Evolutionary conservation across 2,113 vertebrate species (phyloP).

Genomic region (Pluvianellus socialis): DNA sequence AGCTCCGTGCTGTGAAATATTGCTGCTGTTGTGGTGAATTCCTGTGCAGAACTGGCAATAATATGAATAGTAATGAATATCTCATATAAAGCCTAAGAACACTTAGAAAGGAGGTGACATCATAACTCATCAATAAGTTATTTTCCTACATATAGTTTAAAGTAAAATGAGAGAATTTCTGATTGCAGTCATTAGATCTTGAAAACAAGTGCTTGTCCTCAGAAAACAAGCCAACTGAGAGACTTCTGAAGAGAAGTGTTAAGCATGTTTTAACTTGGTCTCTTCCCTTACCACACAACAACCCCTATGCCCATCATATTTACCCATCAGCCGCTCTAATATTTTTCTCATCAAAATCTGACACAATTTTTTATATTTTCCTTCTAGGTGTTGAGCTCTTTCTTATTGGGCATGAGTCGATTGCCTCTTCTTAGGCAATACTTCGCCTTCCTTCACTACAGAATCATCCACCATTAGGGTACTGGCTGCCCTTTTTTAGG

Average conservation of each 20-base stretch:
- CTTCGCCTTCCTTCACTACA: not conserved
- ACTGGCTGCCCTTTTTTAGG: not conserved
- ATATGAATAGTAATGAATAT: not conserved
- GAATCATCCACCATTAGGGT: not conserved
- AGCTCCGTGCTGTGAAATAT: not conserved
- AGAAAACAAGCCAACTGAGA: not conserved
- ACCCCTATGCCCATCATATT: rapidly evolving
- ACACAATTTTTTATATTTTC: not conserved
- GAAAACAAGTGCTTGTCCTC: not conserved
- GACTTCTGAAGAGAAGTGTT: not conserved
- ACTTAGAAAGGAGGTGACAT: not conserved
- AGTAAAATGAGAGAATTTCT: not conserved
- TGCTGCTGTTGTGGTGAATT: not conserved
- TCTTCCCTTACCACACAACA: not conserved
- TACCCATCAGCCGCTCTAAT: not conserved
- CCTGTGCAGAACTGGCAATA: not conserved
- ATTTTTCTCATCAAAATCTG: not conserved
- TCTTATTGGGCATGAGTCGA: not conserved
- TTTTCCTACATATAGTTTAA: not conserved
- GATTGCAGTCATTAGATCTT: not conserved
- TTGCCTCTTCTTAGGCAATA: not conserved
- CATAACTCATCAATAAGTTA: not conserved
- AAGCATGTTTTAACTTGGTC: not conserved
- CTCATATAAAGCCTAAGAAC: not conserved
- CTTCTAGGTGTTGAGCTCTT: not conserved